These are phyloP conservation scores for Latrodectus geometricus DNA, from an alignment of 1,140 invertebrate species.

Conservation along the genomic window DNA sequence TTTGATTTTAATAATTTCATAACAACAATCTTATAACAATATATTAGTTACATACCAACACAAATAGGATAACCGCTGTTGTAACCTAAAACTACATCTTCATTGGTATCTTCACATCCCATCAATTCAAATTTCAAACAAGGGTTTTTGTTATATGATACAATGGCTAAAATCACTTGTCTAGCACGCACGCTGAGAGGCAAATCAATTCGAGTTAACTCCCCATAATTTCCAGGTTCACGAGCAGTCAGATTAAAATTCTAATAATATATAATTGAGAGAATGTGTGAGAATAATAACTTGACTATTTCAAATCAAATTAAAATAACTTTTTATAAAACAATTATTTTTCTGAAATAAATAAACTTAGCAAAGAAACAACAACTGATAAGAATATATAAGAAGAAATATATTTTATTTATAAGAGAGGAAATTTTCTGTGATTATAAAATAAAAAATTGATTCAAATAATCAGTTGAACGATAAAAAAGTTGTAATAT, in stretches of 20 bases:
- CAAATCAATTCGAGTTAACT: constrained; percentile 93
- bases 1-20: no score
- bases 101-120: constrained; percentile 86
- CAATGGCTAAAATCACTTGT: constrained; percentile 91
- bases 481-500: no score
- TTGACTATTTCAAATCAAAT: not conserved
- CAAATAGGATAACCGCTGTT: constrained; percentile 94
- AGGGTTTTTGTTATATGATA: constrained; percentile 95
- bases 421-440: no score
- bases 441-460: no score
- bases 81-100: constrained; percentile 85
- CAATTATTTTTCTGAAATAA: not conserved
- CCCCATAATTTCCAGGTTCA: constrained; percentile 90
- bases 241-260: constrained; percentile 94
- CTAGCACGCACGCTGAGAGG: constrained; percentile 92
- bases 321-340: not conserved
- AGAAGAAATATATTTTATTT: no score
- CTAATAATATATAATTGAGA: constrained; percentile 13
- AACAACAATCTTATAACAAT: no score
- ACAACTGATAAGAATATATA: no score
- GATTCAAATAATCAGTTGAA: no score
- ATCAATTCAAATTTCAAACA: constrained; percentile 96
- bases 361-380: not conserved
- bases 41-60: constrained; percentile 61
- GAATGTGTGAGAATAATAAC: not conserved